Conservation (phyloP, 2,113 vertebrate species). For the Neodontobutis hainanensis region DNA sequence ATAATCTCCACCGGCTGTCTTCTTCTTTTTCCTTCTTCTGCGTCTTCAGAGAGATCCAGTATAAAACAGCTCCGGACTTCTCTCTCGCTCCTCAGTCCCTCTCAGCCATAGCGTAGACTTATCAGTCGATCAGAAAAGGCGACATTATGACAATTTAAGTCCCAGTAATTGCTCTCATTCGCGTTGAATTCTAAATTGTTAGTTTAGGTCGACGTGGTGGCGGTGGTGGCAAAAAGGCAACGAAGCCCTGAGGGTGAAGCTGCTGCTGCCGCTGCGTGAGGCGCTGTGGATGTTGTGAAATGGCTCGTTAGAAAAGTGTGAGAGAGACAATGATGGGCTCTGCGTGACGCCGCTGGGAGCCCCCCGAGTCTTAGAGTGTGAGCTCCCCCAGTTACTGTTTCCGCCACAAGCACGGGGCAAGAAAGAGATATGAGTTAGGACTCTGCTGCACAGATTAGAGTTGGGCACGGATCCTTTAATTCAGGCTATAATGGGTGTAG, state of each 20-base stretch:
- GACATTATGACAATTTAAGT: conserved; percentile 51
- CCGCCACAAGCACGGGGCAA: not conserved
- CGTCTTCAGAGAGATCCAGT: conserved; percentile 26
- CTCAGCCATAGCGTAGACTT: conserved; percentile 49
- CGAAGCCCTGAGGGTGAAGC: conserved; percentile 58
- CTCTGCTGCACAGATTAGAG: conserved; percentile 14
- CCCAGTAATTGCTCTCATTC: conserved; percentile 57
- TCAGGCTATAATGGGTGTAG: no score
- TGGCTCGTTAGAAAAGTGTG: conserved; percentile 79
- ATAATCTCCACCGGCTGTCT: conserved; percentile 64
- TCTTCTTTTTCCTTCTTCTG: conserved; percentile 42
- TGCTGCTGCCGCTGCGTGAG: conserved; percentile 45
- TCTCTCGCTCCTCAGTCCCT: conserved; percentile 44
- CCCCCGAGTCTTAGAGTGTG: conserved; percentile 47
- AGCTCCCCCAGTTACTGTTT: conserved; percentile 9
- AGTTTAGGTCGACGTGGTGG: conserved; percentile 51
- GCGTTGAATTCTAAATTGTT: conserved; percentile 52
- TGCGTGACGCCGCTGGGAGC: conserved; percentile 71
- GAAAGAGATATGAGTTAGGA: not conserved
- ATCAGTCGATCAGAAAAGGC: conserved; percentile 41
- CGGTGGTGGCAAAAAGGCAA: conserved; percentile 4
- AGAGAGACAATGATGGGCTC: conserved; percentile 78
- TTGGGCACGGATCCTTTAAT: not conserved
- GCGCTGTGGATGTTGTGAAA: conserved; percentile 66
- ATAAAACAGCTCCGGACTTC: conserved; percentile 24